Evolutionary conservation across 2,888 invertebrate genomes (phyloP).

Genomic region (Bhutanitis thaidina): DNA sequence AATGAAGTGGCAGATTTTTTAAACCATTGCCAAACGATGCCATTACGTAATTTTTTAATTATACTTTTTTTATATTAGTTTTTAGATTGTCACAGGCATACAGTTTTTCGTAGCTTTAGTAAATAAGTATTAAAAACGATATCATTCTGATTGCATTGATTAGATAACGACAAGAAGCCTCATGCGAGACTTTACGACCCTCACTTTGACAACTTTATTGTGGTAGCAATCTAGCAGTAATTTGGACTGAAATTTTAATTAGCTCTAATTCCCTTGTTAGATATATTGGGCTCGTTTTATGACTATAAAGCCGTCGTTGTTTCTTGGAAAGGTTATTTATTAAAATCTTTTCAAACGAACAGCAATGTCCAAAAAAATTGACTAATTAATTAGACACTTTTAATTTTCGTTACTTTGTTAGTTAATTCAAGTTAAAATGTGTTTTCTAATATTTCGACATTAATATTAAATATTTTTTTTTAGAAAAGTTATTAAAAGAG

Average conservation of each 20-base stretch:
- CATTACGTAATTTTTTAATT: too few relatives aligned
- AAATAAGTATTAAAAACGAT: background rate
- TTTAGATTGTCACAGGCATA: too few relatives aligned
- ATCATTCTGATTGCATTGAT: background rate
- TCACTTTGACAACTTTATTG: constrained; percentile 28
- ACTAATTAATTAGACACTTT: background rate
- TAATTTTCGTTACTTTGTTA: too few relatives aligned
- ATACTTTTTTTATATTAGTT: too few relatives aligned
- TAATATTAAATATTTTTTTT: too few relatives aligned
- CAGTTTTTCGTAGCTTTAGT: too few relatives aligned
- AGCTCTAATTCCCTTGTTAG: constrained; percentile 29
- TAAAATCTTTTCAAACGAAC: constrained; percentile 2
- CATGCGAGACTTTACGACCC: constrained; percentile 1
- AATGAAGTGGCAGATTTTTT: too few relatives aligned
- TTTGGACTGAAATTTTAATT: constrained; percentile 33
- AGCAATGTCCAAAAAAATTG: background rate
- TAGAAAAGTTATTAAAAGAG: too few relatives aligned
- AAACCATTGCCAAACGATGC: too few relatives aligned
- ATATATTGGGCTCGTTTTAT: constrained; percentile 23
- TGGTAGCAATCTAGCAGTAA: constrained; percentile 24
- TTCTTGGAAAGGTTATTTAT: constrained; percentile 15
- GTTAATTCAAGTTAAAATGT: too few relatives aligned
- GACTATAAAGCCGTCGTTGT: constrained; percentile 3
- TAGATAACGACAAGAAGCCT: background rate
- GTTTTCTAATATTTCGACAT: too few relatives aligned